phyloP scores from a whole-genome alignment of 2,113 vertebrate genomes.

The Proterorhinus semilunaris region DNA sequence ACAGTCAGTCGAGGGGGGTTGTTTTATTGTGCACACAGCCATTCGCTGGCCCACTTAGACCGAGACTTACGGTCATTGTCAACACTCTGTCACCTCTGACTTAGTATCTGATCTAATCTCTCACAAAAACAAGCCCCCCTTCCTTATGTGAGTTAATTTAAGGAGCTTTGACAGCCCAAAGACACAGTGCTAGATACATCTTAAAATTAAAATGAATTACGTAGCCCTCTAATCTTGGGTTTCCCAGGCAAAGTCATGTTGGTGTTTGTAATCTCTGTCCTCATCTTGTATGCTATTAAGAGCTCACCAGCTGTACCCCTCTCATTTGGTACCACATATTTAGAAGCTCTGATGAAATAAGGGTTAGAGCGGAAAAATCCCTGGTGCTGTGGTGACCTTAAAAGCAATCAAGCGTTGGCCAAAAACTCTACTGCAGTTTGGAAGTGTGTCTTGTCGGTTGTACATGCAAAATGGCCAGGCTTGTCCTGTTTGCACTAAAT shows the following conservation, averaged over 20 bases:
- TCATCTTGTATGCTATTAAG: conserved; percentile 37
- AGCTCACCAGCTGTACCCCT: conserved; percentile 31
- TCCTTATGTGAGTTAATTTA: conserved; percentile 32
- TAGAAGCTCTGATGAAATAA: conserved; percentile 31
- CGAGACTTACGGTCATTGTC: conserved; percentile 44
- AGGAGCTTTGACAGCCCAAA: conserved; percentile 7
- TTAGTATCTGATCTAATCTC: conserved; percentile 16
- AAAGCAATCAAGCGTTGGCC: conserved; percentile 35
- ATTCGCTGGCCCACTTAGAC: conserved; percentile 27
- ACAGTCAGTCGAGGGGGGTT: conserved; percentile 39
- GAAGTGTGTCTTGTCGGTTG: neutral
- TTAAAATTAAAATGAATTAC: conserved; percentile 38
- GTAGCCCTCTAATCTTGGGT: conserved; percentile 34
- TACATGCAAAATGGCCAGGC: neutral
- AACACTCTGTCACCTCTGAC: conserved; percentile 32
- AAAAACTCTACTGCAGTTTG: conserved; percentile 16
- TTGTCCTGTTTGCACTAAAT: neutral
- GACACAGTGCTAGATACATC: conserved; percentile 25
- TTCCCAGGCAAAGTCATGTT: conserved; percentile 32
- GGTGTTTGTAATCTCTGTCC: conserved; percentile 45
- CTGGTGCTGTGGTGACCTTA: conserved; percentile 21
- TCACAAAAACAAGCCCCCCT: conserved; percentile 31
- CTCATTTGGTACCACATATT: conserved; percentile 27
- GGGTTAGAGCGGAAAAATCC: conserved; percentile 41
- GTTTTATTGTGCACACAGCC: conserved; percentile 41